Evolutionary conservation across 64 coral and sea anemone species (phyloP).

Genomic region (Montipora sp.): DNA sequence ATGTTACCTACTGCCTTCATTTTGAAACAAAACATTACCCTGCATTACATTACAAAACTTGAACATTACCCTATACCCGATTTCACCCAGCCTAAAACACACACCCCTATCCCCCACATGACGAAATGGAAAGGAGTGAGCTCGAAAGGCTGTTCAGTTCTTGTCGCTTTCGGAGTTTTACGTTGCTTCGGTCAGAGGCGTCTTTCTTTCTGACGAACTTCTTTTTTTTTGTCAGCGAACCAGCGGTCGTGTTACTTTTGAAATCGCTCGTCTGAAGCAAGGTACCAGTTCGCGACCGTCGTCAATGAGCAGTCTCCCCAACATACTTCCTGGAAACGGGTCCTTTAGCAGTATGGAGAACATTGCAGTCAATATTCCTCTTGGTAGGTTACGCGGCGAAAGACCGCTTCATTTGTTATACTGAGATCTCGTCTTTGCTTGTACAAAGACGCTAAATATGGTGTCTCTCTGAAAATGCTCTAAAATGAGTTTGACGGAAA

Average conservation of each 20-base stretch:
- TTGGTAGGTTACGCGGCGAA: not conserved
- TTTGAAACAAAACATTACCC: too few species aligned
- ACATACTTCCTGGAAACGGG: constrained; percentile 58
- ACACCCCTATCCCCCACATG: too few species aligned
- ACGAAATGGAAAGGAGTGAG: too few species aligned
- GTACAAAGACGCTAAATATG: not conserved
- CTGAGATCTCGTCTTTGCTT: not conserved
- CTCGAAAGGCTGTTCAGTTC: too few species aligned
- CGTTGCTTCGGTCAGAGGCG: too few species aligned
- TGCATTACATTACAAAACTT: too few species aligned
- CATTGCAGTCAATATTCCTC: constrained; percentile 20
- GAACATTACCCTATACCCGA: too few species aligned
- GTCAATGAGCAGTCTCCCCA: constrained; percentile 85
- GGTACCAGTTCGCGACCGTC: constrained; percentile 84
- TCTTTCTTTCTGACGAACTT: not conserved
- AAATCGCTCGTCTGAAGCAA: constrained; percentile 88
- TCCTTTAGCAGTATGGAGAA: constrained; percentile 85
- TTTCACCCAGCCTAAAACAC: too few species aligned
- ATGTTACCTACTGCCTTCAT: too few species aligned
- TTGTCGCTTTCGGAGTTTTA: too few species aligned
- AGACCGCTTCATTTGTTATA: too few species aligned
- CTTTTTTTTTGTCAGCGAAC: constrained; percentile 69
- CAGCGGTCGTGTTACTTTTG: constrained; percentile 74
- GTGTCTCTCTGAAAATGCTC: not conserved
- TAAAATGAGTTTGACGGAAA: not conserved